Evolutionary conservation across 2,113 vertebrate genomes (phyloP), one percentile per base, ranked within the genome.

Genomic region (Progne subis): DNA sequence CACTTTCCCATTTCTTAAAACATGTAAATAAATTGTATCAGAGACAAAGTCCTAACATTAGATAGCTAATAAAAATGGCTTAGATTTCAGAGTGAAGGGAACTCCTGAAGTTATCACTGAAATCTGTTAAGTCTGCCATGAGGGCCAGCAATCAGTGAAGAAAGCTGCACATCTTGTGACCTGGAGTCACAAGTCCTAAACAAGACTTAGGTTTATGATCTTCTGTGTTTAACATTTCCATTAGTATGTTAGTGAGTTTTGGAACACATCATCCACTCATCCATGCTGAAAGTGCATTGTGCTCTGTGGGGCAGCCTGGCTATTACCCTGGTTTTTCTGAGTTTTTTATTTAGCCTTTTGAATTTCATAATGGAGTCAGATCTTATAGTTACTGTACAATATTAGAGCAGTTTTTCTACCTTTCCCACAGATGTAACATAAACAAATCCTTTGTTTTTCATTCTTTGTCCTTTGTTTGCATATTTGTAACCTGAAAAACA

Each of bases 1-100:
- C 60, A 74, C 92, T 96, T 93, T 80, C 34, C 24, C 41, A 72
- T 88, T 93, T 92, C 77, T 87, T 82, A 92, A 87, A 94, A 81
- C 34, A 32, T 34, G 29, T 94, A 88, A 87, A 94, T 63, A 90
- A 95, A 94, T 55, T 65, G 57, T 72, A 82, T 86, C 85, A 90
- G 37, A 80, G 43, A 50, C 2, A 25, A 63, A 41, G 13, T 74
- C 55, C 57, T 74, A 81, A 44, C 61, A 69, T 80, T 49, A 85
- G 61, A 59, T 61, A 70, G 20, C 13, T 1, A 64, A 17, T 76
- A 86, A 90, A 95, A 80, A 65, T 52, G 24, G 13, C 55, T 69
- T 92, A 26, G 20, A 69, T 94, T 85, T 91, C 46, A 72, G 86
- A 82, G 29, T 19, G 82, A 72, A 86, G 41, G 7, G 7, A 16